Percentiles rank a stretch among this genome's conserved stretches.
These are phyloP conservation scores for Athalia rosae DNA, from an alignment of 2,888 invertebrate genomes.

Conservation along the genomic window DNA sequence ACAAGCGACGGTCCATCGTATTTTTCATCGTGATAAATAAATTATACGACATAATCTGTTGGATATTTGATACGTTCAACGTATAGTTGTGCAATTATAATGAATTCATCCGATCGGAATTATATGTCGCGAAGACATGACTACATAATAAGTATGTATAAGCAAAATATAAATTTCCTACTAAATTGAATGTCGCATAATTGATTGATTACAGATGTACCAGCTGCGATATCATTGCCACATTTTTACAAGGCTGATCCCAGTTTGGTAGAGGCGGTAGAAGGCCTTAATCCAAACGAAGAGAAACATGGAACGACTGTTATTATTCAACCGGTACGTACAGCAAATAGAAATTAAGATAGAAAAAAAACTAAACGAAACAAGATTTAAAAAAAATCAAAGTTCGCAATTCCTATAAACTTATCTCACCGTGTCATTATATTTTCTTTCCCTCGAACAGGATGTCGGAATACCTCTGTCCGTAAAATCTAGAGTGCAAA, in stretches of 20 bases:
- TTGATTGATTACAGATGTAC: constrained; percentile 65
- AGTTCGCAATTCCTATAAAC: not conserved
- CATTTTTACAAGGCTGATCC: constrained; percentile 72
- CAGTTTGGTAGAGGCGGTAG: constrained; percentile 65
- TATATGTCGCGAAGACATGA: no score
- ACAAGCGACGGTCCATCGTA: no score
- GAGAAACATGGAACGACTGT: constrained; percentile 65
- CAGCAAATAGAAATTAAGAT: not conserved
- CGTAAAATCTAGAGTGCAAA: constrained; percentile 81
- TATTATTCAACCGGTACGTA: constrained; percentile 69
- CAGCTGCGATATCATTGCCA: constrained; percentile 71
- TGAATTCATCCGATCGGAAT: no score
- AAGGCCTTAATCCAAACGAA: constrained; percentile 69
- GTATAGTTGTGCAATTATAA: no score
- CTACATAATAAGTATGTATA: not conserved
- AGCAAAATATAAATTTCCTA: not conserved
- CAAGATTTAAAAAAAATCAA: not conserved
- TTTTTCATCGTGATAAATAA: no score
- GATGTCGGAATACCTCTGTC: constrained; percentile 81
- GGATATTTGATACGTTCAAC: no score
- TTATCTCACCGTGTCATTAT: not conserved
- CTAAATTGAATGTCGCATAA: not conserved
- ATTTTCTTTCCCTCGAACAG: constrained; percentile 66
- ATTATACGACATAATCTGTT: no score
- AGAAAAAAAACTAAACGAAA: not conserved